phyloP scores from a whole-genome alignment of 2,888 invertebrate genomes.

The Pherbina coryleti region DNA sequence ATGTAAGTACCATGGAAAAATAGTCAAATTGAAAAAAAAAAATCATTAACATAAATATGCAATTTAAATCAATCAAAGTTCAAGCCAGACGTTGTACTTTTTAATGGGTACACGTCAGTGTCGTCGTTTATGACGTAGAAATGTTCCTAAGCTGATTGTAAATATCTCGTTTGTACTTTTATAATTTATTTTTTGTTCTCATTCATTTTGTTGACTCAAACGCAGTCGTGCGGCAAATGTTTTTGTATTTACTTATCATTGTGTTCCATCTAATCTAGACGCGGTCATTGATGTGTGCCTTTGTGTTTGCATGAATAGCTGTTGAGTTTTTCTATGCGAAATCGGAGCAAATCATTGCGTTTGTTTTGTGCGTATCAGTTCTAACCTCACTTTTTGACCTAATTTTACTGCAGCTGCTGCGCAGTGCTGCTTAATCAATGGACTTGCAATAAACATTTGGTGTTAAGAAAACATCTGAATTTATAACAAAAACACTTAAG shows the following conservation, averaged over 20 bases:
- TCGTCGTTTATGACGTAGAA: neutral
- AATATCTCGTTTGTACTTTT: too few relatives aligned
- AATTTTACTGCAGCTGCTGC: conserved; percentile 1
- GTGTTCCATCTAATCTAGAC: too few relatives aligned
- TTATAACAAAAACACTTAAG: too few relatives aligned
- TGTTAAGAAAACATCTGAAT: too few relatives aligned
- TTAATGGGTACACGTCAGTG: conserved; percentile 22
- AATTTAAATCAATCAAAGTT: neutral
- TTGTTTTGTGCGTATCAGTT: conserved; percentile 14
- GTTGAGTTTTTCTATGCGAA: neutral
- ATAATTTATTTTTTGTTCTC: neutral
- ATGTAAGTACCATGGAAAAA: neutral
- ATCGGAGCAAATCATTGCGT: neutral
- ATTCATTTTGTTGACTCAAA: neutral
- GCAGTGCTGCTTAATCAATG: neutral
- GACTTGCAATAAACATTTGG: too few relatives aligned
- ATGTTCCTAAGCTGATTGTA: neutral
- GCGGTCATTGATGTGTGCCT: too few relatives aligned
- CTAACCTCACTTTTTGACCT: conserved; percentile 42
- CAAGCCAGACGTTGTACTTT: neutral
- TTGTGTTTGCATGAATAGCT: too few relatives aligned
- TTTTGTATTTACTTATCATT: too few relatives aligned
- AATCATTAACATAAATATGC: neutral
- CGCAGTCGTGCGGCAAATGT: too few relatives aligned
- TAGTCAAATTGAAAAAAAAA: neutral